Conservation (phyloP, 35 echinoderm and acorn worm genomes). For the Hemicentrotus pulcherrimus region DNA sequence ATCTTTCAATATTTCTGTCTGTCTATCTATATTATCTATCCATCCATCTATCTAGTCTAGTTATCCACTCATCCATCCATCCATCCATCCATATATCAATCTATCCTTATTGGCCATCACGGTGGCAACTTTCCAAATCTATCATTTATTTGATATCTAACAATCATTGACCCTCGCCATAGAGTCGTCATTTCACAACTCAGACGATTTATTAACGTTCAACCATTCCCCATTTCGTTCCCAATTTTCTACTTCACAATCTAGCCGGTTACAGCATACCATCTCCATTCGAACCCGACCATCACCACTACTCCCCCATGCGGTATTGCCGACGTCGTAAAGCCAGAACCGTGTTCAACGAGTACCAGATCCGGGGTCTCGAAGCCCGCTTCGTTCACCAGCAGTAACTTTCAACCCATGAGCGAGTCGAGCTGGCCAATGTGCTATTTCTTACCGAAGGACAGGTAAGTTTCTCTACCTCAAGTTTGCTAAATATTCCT, state of each 20-base stretch:
- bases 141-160: too few relatives aligned
- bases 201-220: too few relatives aligned
- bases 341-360: conserved; percentile 81
- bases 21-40: too few relatives aligned
- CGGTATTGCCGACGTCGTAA: conserved; percentile 70
- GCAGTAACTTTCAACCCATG: conserved; percentile 78
- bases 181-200: too few relatives aligned
- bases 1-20: too few relatives aligned
- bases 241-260: not conserved
- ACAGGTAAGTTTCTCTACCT: conserved; percentile 57
- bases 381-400: conserved; percentile 67
- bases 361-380: conserved; percentile 68
- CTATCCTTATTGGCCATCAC: too few relatives aligned
- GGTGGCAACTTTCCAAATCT: too few relatives aligned
- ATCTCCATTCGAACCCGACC: conserved; percentile 43
- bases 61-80: too few relatives aligned
- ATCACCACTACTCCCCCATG: not conserved
- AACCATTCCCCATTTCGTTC: not conserved
- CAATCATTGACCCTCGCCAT: too few relatives aligned
- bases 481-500: too few relatives aligned
- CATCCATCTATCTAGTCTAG: too few relatives aligned
- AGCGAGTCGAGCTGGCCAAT: conserved; percentile 78
- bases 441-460: conserved; percentile 64
- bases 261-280: conserved; percentile 83
- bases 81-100: too few relatives aligned